A percentile compares a stretch with the other conserved stretches of the same genome.
Evolutionary conservation across 53 echinoderm and acorn worm species (phyloP).

Genomic region (Apostichopus leukothele): DNA sequence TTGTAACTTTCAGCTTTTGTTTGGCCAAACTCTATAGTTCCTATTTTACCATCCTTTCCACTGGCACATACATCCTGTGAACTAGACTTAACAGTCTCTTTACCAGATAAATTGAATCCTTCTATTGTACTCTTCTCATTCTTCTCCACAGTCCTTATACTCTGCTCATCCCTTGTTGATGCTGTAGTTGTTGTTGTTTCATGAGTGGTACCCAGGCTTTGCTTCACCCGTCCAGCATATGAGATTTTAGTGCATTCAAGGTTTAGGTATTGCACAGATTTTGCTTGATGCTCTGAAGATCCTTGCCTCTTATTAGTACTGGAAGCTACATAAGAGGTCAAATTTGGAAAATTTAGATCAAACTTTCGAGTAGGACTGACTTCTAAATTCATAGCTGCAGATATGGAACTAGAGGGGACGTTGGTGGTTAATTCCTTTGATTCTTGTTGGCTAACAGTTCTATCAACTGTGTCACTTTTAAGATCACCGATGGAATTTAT

Average conservation of each 20-base stretch:
- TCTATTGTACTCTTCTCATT: neutral
- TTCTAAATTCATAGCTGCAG: constrained; percentile 38
- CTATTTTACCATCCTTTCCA: neutral
- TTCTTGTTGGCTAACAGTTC: neutral
- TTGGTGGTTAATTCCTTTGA: neutral
- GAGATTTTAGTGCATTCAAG: constrained; percentile 26
- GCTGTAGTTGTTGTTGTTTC: neutral
- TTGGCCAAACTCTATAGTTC: neutral
- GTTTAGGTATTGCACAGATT: constrained; percentile 47
- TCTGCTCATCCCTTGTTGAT: neutral
- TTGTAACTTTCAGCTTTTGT: neutral
- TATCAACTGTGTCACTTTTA: neutral
- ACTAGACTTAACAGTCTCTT: neutral
- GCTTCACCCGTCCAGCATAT: constrained; percentile 41
- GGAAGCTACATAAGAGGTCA: neutral
- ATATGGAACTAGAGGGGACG: neutral
- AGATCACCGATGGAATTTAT: constrained; percentile 16
- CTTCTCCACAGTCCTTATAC: neutral
- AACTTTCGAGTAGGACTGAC: constrained; percentile 16
- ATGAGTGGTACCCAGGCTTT: constrained; percentile 20
- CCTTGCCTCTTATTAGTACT: neutral
- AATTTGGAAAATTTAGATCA: constrained; percentile 34
- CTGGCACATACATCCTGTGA: neutral
- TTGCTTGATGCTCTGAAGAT: neutral
- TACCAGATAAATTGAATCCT: neutral